phyloP scores from a whole-genome alignment of 2,113 vertebrate genomes.

The Amphiprion percula region DNA sequence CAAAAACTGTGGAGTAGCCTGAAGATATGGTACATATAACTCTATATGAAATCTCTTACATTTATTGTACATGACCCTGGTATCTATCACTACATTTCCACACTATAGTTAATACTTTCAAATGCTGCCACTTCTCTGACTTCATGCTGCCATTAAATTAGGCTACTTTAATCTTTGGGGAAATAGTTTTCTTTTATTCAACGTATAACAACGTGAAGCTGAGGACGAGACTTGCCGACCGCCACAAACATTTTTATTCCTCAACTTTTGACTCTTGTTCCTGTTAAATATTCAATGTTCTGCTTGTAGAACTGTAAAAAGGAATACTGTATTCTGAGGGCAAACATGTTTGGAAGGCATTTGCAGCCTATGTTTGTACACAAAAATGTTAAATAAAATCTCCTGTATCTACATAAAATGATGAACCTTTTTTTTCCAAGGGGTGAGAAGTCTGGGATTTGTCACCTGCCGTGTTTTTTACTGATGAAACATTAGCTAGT shows the following conservation, averaged over 20 bases:
- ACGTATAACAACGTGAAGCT: slow-evolving; percentile 34
- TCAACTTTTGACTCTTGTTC: slow-evolving; percentile 66
- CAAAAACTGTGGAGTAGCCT: slow-evolving; percentile 53
- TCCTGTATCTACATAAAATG: slow-evolving; percentile 80
- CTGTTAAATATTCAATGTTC: slow-evolving; percentile 75
- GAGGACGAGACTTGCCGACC: slow-evolving; percentile 58
- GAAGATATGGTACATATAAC: slow-evolving; percentile 67
- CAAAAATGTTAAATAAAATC: slow-evolving; percentile 86
- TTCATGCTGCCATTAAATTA: slow-evolving; percentile 35
- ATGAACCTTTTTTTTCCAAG: not conserved
- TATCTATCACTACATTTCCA: slow-evolving; percentile 41
- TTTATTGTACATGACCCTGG: slow-evolving; percentile 59
- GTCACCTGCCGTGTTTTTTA: not conserved
- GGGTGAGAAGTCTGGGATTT: not conserved
- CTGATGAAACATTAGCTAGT: too few relatives aligned
- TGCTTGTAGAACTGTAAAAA: slow-evolving; percentile 81
- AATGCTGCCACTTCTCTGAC: slow-evolving; percentile 37
- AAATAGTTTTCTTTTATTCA: slow-evolving; percentile 54
- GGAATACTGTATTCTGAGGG: slow-evolving; percentile 77
- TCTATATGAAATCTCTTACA: slow-evolving; percentile 57
- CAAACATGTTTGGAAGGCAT: slow-evolving; percentile 82
- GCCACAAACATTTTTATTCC: slow-evolving; percentile 63
- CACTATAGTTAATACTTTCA: slow-evolving; percentile 20
- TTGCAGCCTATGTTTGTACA: slow-evolving; percentile 86
- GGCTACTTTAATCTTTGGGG: slow-evolving; percentile 37